Conservation (phyloP, 2,113 vertebrate species). For the Macrotis lagotis region DNA sequence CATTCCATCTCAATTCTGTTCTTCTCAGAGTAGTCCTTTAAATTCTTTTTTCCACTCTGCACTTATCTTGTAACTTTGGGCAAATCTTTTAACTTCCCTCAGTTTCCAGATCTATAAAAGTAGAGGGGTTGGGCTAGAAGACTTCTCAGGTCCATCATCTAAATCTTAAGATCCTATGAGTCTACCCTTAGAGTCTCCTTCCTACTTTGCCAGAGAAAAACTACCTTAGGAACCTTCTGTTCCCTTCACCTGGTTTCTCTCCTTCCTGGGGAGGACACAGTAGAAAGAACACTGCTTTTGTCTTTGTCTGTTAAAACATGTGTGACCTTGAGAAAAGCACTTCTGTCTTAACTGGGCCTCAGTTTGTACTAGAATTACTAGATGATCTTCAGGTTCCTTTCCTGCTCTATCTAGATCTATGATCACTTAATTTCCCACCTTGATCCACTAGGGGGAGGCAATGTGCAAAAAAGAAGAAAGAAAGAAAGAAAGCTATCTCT, state of each 20-base stretch:
- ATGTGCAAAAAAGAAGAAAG: constrained; percentile 52
- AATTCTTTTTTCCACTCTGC: not conserved
- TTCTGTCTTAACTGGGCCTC: not conserved
- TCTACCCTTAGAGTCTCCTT: not conserved
- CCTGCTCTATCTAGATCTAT: not conserved
- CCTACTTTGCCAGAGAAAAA: not conserved
- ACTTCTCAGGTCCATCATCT: not conserved
- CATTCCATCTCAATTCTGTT: accelerated
- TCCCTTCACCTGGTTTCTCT: not conserved
- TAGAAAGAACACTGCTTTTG: not conserved
- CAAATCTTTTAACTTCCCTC: not conserved
- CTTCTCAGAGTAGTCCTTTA: not conserved
- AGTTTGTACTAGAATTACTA: not conserved
- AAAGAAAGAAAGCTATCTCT: constrained; percentile 21
- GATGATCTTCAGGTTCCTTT: not conserved
- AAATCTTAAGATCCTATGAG: not conserved
- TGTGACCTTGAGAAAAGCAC: not conserved
- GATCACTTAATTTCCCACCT: not conserved
- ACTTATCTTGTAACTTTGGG: not conserved
- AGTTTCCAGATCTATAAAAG: not conserved
- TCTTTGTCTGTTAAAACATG: not conserved
- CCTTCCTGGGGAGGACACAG: not conserved
- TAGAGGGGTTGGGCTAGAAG: not conserved
- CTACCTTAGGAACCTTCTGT: not conserved
- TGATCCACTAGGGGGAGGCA: constrained; percentile 69